Conservation (phyloP, 2,797 vertebrate species). For the Danio choprae region DNA sequence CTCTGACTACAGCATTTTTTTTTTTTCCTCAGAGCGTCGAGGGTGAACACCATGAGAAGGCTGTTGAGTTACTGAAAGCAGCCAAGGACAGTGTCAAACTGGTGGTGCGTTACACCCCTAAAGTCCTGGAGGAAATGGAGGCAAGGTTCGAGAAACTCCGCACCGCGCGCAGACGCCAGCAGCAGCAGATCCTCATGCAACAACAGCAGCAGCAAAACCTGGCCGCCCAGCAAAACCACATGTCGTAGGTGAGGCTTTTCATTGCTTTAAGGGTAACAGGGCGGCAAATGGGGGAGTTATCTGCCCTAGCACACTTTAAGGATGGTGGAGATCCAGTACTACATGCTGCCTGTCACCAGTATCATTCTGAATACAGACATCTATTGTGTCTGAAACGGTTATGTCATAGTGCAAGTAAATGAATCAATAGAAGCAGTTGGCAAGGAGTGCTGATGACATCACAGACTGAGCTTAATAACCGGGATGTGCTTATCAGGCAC, state of each 20-base stretch:
- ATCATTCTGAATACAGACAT: neutral
- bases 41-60: constrained; percentile 97
- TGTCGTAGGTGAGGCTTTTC: constrained; percentile 97
- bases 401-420: constrained; percentile 17
- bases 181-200: constrained; percentile 95
- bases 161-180: constrained; percentile 93
- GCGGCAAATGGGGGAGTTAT: neutral
- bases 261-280: constrained; percentile 74
- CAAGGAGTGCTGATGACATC: neutral
- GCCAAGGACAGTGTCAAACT: constrained; percentile 97
- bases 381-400: constrained; percentile 16
- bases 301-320: neutral
- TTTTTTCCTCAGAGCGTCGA: constrained; percentile 89
- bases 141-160: constrained; percentile 97
- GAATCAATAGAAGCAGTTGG: constrained; percentile 5
- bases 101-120: constrained; percentile 98
- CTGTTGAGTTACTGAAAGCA: constrained; percentile 95
- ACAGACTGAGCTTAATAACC: neutral
- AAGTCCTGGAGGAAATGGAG: constrained; percentile 99
- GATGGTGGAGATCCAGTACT: neutral
- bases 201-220: constrained; percentile 92
- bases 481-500: neutral
- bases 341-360: constrained; percentile 12
- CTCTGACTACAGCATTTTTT: neutral
- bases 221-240: constrained; percentile 91